Base-by-base conservation (phyloP, 2,888 invertebrate genomes). In the Eupithecia centaureata region DNA sequence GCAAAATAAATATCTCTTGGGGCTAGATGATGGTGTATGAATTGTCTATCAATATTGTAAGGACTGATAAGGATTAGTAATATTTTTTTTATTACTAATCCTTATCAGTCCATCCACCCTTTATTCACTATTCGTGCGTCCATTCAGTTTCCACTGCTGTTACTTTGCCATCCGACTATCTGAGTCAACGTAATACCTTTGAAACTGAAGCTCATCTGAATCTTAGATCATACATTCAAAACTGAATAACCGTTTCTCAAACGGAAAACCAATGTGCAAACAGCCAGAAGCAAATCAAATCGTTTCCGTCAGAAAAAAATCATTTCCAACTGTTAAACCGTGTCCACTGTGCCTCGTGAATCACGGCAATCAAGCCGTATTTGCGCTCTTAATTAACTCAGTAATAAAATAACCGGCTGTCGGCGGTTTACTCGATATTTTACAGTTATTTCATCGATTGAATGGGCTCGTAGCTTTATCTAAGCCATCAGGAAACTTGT, bases 331-430 rank as follows among this genome's bases (percentile, higher is more conserved):
- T 54, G 68, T 61, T 59, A 32, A 51, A 33, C 59, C 38, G 42
- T 27, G 22, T 56, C 54, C 54, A 56, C 54, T 30, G 54, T 3
- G n/a, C 33, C 51, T 32, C 28, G 18, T 79, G 77, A 79, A 79
- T 78, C 79, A 76, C 42, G 64, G 63, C 73, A 72, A 77, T 74
- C 67, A 67, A 63, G 25, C 66, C 59, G 68, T 78, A 72, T 79
- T 79, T 79, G 75, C 65, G 72, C 72, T 71, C 72, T 75, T 79
- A 77, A 77, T 79, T 75, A 78, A 79, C 65, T 73, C 68, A 47
- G 72, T 70, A 74, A 73, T 69, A 58, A 58, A 77, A 72, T 65
- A 70, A 70, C 70, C 47, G 73, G 67, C 67, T 63, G 58, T 67
- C 51, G 65, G 63, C 69, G 68, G 67, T 64, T 42, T 57, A 13